Evolutionary conservation across 2,797 vertebrate species (phyloP).

Genomic region (Uromys caudimaculatus): DNA sequence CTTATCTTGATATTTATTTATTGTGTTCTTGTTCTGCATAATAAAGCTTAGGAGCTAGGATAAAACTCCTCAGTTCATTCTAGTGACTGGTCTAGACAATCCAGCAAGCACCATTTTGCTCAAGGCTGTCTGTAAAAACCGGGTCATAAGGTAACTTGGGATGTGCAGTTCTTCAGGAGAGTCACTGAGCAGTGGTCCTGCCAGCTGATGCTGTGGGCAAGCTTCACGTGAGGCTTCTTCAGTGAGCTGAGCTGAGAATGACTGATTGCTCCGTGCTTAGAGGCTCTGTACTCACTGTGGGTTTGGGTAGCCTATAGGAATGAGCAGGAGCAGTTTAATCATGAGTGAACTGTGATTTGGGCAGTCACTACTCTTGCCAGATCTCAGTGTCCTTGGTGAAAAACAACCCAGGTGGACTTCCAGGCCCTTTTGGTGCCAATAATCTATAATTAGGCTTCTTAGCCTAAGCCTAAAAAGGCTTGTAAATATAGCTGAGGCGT

Average conservation of each 20-base stretch:
- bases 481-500: not conserved
- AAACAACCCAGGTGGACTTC: not conserved
- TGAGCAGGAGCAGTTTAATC: not conserved
- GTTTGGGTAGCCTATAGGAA: not conserved
- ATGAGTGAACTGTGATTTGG: not conserved
- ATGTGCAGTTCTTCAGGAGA: not conserved
- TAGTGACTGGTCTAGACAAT: conserved; percentile 12
- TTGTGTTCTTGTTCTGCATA: conserved; percentile 50
- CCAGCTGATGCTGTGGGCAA: not conserved
- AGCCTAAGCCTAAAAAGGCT: not conserved
- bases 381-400: conserved; percentile 24
- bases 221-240: not conserved
- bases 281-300: not conserved
- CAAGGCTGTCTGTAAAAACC: not conserved
- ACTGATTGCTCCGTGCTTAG: not conserved
- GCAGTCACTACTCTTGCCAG: not conserved
- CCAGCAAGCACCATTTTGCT: not conserved
- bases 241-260: not conserved
- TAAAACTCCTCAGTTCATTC: not conserved
- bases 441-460: not conserved
- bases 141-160: not conserved
- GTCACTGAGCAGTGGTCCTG: not conserved
- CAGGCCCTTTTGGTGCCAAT: not conserved
- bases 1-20: conserved; percentile 49
- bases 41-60: conserved; percentile 28